phyloP scores from a whole-genome alignment of 2,113 vertebrate species.

The Pipra filicauda region DNA sequence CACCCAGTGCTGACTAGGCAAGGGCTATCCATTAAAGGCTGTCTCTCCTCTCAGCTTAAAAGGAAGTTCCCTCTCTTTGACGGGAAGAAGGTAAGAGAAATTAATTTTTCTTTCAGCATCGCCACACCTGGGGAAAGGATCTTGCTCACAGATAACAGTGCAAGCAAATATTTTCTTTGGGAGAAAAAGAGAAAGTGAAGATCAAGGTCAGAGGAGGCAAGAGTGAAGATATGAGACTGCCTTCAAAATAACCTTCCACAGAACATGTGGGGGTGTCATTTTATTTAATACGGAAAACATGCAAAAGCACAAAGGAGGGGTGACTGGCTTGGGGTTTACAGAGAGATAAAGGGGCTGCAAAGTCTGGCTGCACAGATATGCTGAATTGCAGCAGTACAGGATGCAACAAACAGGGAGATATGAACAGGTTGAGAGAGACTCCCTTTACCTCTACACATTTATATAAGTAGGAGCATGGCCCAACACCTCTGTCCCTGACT shows the following conservation, averaged over 20 bases:
- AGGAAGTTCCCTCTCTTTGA: conserved; percentile 47
- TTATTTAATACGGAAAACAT: conserved; percentile 69
- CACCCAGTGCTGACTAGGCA: conserved; percentile 59
- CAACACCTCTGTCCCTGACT: not conserved
- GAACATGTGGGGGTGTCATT: conserved; percentile 63
- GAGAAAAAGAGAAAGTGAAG: conserved; percentile 69
- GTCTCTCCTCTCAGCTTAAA: conserved; percentile 24
- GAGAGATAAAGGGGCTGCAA: conserved; percentile 63
- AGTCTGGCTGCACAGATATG: conserved; percentile 18
- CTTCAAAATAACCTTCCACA: conserved; percentile 57
- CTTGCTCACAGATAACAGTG: conserved; percentile 66
- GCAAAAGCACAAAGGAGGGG: conserved; percentile 36
- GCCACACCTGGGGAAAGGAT: conserved; percentile 72
- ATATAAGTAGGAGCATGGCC: rapidly evolving
- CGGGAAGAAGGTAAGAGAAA: conserved; percentile 30
- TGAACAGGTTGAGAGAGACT: not conserved
- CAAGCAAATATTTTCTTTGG: conserved; percentile 75
- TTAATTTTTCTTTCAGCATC: conserved; percentile 66
- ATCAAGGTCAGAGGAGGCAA: conserved; percentile 71
- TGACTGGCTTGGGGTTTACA: conserved; percentile 43
- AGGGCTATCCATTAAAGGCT: conserved; percentile 54
- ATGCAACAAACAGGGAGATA: not conserved
- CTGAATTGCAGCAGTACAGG: conserved; percentile 4
- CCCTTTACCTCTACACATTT: not conserved
- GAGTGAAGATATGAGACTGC: conserved; percentile 35